Evolutionary conservation across 1,140 invertebrate species (phyloP), one percentile per base, ranked within the genome.

Genomic region (Neomicropteryx cornuta): DNA sequence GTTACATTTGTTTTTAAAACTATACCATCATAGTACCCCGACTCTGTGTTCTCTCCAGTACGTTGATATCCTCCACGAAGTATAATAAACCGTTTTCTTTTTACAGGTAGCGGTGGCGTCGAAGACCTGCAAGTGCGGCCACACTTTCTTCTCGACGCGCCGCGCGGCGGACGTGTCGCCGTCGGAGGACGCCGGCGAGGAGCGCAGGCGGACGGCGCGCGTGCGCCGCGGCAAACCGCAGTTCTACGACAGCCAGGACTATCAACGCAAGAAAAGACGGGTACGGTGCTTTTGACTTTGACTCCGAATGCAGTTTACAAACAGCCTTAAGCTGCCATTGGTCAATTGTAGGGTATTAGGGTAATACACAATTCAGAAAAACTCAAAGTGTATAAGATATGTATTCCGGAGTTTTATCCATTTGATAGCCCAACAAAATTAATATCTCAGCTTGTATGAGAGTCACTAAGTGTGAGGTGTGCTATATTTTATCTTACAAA

Each of bases 191-290:
- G 44, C 46, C 41, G 33, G 48, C 36, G 70, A 73, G 39, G 69
- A 69, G 24, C 62, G 73, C 28, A 50, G 83, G 28, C 62, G 83
- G 40, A 87, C 83, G 0, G 80, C 81, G 46, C 60, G 84, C 38
- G 77, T 86, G 11, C 76, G 83, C 49, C 58, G 84, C 36, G 79
- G 82, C 39, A 83, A 85, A 51, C 82, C 82, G 21, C 81, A 87
- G 69, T 88, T 83, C 62, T 88, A 87, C 47, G 83, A 88, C 68
- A 75, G 82, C 5, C 70, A 84, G 46, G 81, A 86, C 43, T 68
- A 66, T 77, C 79, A 70, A 77, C 80, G 42, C 79, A 78, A 53
- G 75, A 80, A 52, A 71, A 75, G 19, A 71, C 74, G 53, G 78
- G 72, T 53, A n/a, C n/a, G n/a, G 65, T 70, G 47, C 46, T 38